phyloP scores from a whole-genome alignment of 2,797 vertebrate genomes.

The Eospalax fontanierii region DNA sequence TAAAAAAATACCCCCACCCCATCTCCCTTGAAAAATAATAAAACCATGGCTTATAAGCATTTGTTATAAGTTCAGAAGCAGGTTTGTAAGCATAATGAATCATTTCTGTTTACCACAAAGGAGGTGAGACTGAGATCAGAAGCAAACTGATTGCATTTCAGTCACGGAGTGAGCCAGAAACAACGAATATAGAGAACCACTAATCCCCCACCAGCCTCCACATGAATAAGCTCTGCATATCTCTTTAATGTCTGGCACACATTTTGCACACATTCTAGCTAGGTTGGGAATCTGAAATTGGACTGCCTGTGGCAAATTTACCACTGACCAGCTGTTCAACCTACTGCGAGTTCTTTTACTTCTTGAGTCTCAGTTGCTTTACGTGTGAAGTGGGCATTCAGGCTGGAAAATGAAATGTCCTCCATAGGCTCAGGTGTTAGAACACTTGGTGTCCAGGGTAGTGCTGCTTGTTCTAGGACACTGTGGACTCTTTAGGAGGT shows the following conservation, averaged over 20 bases:
- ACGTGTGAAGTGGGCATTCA: neutral
- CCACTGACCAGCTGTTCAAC: neutral
- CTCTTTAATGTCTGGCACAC: neutral
- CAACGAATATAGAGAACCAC: neutral
- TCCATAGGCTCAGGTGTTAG: neutral
- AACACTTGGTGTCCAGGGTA: neutral
- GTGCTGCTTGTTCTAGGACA: neutral
- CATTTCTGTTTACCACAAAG: neutral
- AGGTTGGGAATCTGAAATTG: neutral
- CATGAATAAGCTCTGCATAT: neutral
- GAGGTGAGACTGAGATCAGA: neutral
- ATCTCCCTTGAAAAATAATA: neutral
- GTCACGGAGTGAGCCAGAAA: neutral
- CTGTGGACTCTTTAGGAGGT: neutral
- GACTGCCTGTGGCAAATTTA: neutral
- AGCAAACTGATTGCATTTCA: slow-evolving; percentile 16
- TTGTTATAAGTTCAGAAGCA: neutral
- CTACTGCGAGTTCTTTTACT: neutral
- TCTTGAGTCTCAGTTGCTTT: slow-evolving; percentile 3
- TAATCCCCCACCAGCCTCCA: neutral
- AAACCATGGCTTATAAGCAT: neutral
- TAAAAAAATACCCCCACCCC: neutral
- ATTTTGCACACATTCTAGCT: neutral
- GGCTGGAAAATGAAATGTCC: neutral
- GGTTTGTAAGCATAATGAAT: neutral